Percentiles rank a stretch among this genome's conserved stretches.
These are phyloP conservation scores for Euthynnus affinis DNA, from an alignment of 2,797 vertebrate species.

Conservation along the genomic window DNA sequence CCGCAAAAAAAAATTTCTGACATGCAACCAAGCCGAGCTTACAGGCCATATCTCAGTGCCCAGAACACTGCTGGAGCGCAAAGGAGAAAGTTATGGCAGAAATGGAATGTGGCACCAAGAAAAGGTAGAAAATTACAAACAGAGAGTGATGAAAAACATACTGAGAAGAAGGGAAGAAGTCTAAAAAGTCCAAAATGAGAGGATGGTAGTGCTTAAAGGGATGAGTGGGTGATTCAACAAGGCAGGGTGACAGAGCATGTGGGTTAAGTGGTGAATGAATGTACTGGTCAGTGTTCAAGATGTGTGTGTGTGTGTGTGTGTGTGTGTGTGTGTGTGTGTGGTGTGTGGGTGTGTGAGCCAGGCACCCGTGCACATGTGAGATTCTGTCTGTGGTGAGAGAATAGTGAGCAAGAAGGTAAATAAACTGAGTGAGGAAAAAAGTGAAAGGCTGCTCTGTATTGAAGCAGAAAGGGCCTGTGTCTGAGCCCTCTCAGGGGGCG, in stretches of 20 bases:
- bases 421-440: slow-evolving; percentile 61
- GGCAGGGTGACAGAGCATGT: slow-evolving; percentile 55
- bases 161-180: not conserved
- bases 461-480: slow-evolving; percentile 79
- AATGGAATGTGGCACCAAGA: slow-evolving; percentile 51
- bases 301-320: slow-evolving; percentile 27
- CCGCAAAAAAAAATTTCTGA: slow-evolving; percentile 2
- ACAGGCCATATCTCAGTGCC: slow-evolving; percentile 10
- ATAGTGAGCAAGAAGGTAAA: slow-evolving; percentile 73
- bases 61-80: slow-evolving; percentile 26
- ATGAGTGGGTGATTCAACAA: slow-evolving; percentile 51
- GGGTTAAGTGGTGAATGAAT: slow-evolving; percentile 52
- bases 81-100: slow-evolving; percentile 20
- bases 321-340: slow-evolving; percentile 32
- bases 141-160: slow-evolving; percentile 39
- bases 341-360: slow-evolving; percentile 20
- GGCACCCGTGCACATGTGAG: slow-evolving; percentile 34
- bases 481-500: slow-evolving; percentile 48
- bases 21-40: slow-evolving; percentile 33
- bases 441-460: slow-evolving; percentile 72
- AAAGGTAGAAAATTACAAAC: slow-evolving; percentile 12
- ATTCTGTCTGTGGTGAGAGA: slow-evolving; percentile 70
- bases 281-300: slow-evolving; percentile 39
- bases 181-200: slow-evolving; percentile 15
- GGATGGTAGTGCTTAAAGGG: slow-evolving; percentile 19